Conservation (phyloP, 2,888 invertebrate genomes). For the Agrilus biguttatus region DNA sequence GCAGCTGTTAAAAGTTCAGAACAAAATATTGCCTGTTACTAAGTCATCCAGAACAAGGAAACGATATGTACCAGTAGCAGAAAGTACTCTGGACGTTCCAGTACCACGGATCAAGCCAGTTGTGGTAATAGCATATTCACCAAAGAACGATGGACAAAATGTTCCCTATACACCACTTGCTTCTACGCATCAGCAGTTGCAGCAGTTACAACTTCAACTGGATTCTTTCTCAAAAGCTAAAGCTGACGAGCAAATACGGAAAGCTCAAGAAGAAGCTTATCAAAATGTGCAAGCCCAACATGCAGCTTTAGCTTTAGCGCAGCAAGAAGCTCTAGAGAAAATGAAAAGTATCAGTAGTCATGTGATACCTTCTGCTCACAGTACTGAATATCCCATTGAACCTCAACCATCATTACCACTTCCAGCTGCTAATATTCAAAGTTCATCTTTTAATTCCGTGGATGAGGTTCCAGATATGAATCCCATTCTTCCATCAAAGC, state of each 20-base stretch:
- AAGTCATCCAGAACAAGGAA: slow-evolving; percentile 12
- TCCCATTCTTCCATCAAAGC: too few relatives aligned
- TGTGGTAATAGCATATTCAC: slow-evolving; percentile 9
- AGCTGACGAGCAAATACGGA: slow-evolving; percentile 19
- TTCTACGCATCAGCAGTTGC: not conserved
- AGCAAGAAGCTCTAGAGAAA: slow-evolving; percentile 18
- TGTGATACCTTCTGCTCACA: too few relatives aligned
- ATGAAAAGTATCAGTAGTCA: slow-evolving; percentile 4
- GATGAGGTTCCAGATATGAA: too few relatives aligned
- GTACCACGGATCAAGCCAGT: slow-evolving; percentile 23
- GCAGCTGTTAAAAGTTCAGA: slow-evolving; percentile 22
- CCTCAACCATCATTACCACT: too few relatives aligned
- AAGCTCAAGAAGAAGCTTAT: slow-evolving; percentile 20
- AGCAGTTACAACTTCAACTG: slow-evolving; percentile 19
- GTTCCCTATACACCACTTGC: not conserved
- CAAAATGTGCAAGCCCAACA: slow-evolving; percentile 17
- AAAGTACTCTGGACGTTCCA: slow-evolving; percentile 32
- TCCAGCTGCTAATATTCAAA: too few relatives aligned
- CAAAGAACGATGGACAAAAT: not conserved
- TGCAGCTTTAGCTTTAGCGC: slow-evolving; percentile 16
- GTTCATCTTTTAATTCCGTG: too few relatives aligned
- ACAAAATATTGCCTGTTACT: not conserved
- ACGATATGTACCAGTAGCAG: slow-evolving; percentile 27
- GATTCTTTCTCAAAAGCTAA: slow-evolving; percentile 20
- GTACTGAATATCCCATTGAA: too few relatives aligned